Percentiles rank a stretch among this genome's conserved stretches.
Conservation (phyloP, 2,797 vertebrate genomes). For the Trematomus bernacchii region DNA sequence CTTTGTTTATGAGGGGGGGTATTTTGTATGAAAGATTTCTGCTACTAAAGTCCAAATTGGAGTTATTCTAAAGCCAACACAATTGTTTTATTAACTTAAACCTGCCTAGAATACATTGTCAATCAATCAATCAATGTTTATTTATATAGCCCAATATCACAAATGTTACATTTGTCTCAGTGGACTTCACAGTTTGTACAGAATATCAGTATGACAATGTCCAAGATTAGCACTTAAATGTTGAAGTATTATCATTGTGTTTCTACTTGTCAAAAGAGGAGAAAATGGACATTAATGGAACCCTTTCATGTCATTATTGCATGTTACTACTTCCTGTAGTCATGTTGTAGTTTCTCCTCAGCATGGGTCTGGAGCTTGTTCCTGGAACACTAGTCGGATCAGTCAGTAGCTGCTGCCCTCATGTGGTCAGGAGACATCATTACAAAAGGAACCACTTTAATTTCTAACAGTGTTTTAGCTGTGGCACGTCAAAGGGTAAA, state of each 20-base stretch:
- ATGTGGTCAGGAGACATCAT: conserved; percentile 52
- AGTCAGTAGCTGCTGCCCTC: conserved; percentile 57
- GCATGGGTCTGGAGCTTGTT: background rate
- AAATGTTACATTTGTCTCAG: too few relatives aligned
- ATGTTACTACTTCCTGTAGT: background rate
- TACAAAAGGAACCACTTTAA: conserved; percentile 48
- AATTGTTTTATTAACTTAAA: conserved; percentile 59
- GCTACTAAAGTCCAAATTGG: conserved; percentile 63
- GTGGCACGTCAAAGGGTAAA: conserved; percentile 50
- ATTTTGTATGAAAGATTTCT: conserved; percentile 69
- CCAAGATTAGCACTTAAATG: conserved; percentile 78
- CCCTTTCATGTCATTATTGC: conserved; percentile 18
- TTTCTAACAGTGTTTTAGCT: conserved; percentile 84
- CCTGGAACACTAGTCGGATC: background rate
- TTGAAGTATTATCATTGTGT: conserved; percentile 60
- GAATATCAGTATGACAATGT: background rate
- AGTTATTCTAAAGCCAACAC: conserved; percentile 54
- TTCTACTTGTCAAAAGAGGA: conserved; percentile 25
- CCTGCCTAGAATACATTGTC: conserved; percentile 55
- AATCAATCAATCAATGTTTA: too few relatives aligned
- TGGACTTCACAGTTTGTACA: too few relatives aligned
- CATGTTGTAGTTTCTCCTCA: background rate
- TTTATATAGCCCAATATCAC: too few relatives aligned
- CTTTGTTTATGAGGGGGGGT: conserved; percentile 38
- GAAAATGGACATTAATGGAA: background rate